Conservation (phyloP, 2,113 vertebrate genomes). For the Chaenocephalus aceratus region DNA sequence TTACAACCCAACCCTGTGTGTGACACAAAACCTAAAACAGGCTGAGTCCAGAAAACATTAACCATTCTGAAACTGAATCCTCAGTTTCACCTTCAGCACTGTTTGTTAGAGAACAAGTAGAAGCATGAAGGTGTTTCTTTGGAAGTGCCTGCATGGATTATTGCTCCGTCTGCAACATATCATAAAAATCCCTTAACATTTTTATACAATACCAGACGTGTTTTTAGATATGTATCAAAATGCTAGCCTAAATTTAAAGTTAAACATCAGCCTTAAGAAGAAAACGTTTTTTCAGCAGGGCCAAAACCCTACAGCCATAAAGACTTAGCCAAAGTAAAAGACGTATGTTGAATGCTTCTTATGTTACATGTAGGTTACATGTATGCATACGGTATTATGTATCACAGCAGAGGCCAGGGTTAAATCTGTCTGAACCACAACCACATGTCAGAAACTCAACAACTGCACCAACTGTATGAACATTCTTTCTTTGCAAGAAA, state of each 20-base stretch:
- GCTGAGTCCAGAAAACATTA: conserved; percentile 45
- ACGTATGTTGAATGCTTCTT: conserved; percentile 6
- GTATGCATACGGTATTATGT: conserved; percentile 4
- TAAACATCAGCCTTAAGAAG: background rate
- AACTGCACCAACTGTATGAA: conserved; percentile 13
- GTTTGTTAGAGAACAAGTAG: conserved; percentile 14
- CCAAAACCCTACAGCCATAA: background rate
- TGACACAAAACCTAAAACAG: conserved; percentile 52
- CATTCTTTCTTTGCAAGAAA: background rate
- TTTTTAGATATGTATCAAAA: background rate
- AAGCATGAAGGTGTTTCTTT: background rate
- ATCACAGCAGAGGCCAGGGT: conserved; percentile 24
- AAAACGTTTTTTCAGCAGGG: background rate
- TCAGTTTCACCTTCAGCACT: conserved; percentile 35
- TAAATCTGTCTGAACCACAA: conserved; percentile 28
- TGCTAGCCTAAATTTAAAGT: background rate
- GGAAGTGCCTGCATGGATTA: background rate
- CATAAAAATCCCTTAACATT: background rate
- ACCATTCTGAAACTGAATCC: conserved; percentile 38
- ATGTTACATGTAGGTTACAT: conserved; percentile 3
- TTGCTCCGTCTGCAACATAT: background rate
- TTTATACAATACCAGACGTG: background rate
- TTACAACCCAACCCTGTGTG: conserved; percentile 1
- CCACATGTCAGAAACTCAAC: conserved; percentile 1
- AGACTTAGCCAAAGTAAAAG: background rate